Base-by-base conservation (phyloP, 2,797 vertebrate species). In the Thaleichthys pacificus region DNA sequence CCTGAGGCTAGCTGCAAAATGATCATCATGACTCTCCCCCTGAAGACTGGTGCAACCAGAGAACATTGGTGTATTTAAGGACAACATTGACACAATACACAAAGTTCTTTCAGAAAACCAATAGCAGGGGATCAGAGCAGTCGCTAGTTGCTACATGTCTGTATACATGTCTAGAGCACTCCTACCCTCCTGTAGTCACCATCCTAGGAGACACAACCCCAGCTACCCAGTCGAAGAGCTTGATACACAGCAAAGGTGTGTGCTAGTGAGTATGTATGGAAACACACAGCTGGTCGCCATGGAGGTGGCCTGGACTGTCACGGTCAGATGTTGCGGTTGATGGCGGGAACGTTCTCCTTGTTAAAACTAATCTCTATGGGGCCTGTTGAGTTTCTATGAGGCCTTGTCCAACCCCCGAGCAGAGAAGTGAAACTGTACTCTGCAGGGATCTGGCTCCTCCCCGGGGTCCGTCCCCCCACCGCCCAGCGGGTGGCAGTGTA, bases 401-500 rank as follows among this genome's bases (percentile, higher is more conserved):
- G 51, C n/a, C 5, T 54, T 19, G 19, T 51, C 49, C 17, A 17
- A 14, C 12, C 1, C 12, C 17, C 15, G 8, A 51, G 17, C 12
- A 51, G 14, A 51, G 12, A 51, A 8, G 14, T n/a, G 51, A 56
- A 56, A 56, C 51, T 19, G 49, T 51, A 9, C 51, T 12, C 17
- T n/a, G n/a, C 19, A n/a, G 51, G 42, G 2, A n/a, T 56, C 51
- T 7, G 51, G 19, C 51, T 56, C 51, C 19, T n/a, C 5, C 1
- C 51, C 19, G 15, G 19, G 17, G 15, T n/a, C 51, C 19, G 4
- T n/a, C 7, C 19, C 51, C 51, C 51, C 17, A n/a, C 15, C 19
- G 51, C 49, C 32, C n/a, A 64, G 62, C 19, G 30, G 66, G 66
- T 32, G 54, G 67, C 54, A 68, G 67, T 15, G 26, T 35, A 28